Percentiles rank a stretch among this genome's conserved stretches.
These are phyloP conservation scores for Globia sparganii DNA, from an alignment of 2,888 invertebrate species.

Conservation along the genomic window DNA sequence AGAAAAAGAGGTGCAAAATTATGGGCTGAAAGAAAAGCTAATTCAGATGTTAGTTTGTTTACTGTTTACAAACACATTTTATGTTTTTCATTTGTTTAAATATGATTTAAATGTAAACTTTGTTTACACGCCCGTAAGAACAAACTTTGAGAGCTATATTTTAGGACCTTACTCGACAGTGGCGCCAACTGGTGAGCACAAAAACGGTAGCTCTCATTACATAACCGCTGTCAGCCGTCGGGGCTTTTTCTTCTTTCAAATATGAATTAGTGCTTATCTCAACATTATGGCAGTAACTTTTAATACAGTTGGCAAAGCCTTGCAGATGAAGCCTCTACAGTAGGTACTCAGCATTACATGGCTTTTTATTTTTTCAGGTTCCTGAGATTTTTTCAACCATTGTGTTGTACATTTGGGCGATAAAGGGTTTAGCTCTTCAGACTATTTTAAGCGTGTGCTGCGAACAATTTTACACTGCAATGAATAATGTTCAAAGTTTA, in stretches of 20 bases:
- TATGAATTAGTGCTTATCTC: background rate
- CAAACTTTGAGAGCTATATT: too few relatives aligned
- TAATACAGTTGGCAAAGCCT: background rate
- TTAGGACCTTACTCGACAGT: too few relatives aligned
- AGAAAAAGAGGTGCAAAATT: too few relatives aligned
- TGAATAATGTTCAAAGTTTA: slow-evolving; percentile 12
- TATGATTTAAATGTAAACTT: too few relatives aligned
- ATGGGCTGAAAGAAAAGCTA: background rate
- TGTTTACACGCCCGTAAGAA: too few relatives aligned
- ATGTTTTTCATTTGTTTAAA: too few relatives aligned
- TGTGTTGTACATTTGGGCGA: background rate
- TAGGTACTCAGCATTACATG: background rate
- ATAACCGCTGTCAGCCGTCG: background rate
- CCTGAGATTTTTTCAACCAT: too few relatives aligned
- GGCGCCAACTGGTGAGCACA: too few relatives aligned
- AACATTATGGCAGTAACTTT: background rate
- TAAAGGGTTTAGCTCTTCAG: slow-evolving; percentile 19
- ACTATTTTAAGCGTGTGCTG: slow-evolving; percentile 28
- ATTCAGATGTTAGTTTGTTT: background rate
- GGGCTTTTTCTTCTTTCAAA: background rate
- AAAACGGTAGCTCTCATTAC: too few relatives aligned
- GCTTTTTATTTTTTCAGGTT: background rate
- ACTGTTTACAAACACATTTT: too few relatives aligned
- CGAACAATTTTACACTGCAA: slow-evolving; percentile 29
- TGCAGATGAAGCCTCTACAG: background rate